Base-by-base conservation (phyloP, 2,113 vertebrate genomes). In the Podarcis cretensis region DNA sequence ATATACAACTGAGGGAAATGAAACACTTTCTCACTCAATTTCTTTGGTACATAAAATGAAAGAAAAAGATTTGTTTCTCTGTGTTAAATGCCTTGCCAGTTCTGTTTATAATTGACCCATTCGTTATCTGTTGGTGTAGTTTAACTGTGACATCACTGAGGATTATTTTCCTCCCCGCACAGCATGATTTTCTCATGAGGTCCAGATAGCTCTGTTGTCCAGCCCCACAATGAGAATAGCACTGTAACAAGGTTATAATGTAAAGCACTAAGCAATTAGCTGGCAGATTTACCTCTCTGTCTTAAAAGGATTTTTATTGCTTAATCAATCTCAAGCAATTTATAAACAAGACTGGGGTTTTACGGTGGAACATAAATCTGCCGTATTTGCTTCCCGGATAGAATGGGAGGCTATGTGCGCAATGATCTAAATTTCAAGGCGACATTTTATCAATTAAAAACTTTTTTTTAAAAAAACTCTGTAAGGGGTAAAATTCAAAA, bases 251-350 rank as follows among this genome's bases (percentile, higher is more conserved):
- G 95, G 96, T 95, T 96, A 94, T 95, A 94, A 96, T 95, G 89
- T 94, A 96, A 95, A 96, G 91, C 94, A 87, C 94, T 91, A 91
- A 95, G 95, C 96, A 97, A 97, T 97, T 97, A 97, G 91, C 92
- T 92, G 87, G 32, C 88, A 96, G 96, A 96, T 96, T 96, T 97
- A 97, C 96, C 95, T 96, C 94, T 92, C 92, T 95, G 95, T 96
- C 96, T 95, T 97, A 97, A 97, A 97, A 97, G 97, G 95, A 94
- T 96, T 96, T 97, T 97, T 97, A 97, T 97, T 95, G 96, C 96
- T 97, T 97, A 96, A 97, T 97, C 97, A 96, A 97, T 97, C 96
- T 96, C 84, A 77, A 91, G 94, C 96, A 95, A 96, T 97, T 97
- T 96, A 96, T 96, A 97, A 97, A 97, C 97, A 97, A 96, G 94